phyloP scores from a whole-genome alignment of 1,140 invertebrate genomes.

The Lerema accius region DNA sequence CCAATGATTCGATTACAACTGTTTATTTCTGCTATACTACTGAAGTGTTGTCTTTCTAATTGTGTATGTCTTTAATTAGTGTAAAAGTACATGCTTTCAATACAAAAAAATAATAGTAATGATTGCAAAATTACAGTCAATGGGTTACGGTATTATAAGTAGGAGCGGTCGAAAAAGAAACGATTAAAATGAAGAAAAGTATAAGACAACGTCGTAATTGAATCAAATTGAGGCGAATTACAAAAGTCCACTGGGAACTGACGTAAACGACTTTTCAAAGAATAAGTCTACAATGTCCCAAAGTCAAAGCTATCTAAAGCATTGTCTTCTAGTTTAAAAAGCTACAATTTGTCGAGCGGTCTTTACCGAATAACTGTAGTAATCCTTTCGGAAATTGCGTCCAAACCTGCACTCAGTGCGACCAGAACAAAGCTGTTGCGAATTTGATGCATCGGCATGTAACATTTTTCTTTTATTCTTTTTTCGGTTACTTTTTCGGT shows the following conservation, averaged over 20 bases:
- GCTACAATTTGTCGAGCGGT: background rate
- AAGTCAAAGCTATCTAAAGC: background rate
- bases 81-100: too few species aligned
- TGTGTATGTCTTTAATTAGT: too few species aligned
- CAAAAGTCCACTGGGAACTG: too few species aligned
- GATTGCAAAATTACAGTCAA: too few species aligned
- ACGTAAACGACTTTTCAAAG: too few species aligned
- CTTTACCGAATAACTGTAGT: background rate
- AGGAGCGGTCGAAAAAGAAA: too few species aligned
- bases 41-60: background rate
- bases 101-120: too few species aligned
- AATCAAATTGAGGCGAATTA: background rate
- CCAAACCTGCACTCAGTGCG: background rate
- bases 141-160: too few species aligned
- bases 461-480: background rate
- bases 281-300: slow-evolving; percentile 24
- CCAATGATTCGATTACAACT: slow-evolving; percentile 29
- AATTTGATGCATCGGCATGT: background rate
- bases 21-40: slow-evolving; percentile 12
- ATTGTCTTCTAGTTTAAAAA: background rate
- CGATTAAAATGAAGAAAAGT: too few species aligned
- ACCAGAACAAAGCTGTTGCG: background rate
- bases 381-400: background rate
- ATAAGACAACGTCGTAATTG: background rate
- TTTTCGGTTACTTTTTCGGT: background rate